Conservation (phyloP, 2,888 invertebrate genomes). For the Hydraecia micacea region DNA sequence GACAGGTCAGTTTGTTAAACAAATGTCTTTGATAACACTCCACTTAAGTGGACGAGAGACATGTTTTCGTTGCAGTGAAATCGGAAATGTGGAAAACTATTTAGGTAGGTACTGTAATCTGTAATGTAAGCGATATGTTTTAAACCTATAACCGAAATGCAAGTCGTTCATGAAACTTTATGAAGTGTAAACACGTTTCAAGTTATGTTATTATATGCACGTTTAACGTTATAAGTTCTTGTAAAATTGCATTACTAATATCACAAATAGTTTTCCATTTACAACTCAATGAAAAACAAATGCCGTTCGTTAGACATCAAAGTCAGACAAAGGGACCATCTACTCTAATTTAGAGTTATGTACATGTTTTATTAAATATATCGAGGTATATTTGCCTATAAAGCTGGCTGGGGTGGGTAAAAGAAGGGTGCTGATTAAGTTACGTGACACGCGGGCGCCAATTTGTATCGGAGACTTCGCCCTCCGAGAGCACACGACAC, state of each 20-base stretch:
- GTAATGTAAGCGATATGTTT: constrained; percentile 15
- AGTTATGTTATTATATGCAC: constrained; percentile 12
- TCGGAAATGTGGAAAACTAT: constrained; percentile 20
- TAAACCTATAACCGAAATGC: constrained; percentile 44
- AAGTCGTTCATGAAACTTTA: constrained; percentile 46
- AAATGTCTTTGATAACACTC: constrained; percentile 21
- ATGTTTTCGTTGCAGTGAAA: not conserved
- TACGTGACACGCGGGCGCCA: constrained; percentile 88
- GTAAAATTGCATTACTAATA: constrained; percentile 19
- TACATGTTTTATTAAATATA: constrained; percentile 61
- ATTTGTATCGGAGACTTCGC: constrained; percentile 83
- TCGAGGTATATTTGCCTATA: constrained; percentile 66
- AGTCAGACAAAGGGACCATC: constrained; percentile 21
- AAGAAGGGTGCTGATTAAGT: constrained; percentile 85
- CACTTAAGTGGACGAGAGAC: not conserved
- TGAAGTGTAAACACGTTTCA: constrained; percentile 54
- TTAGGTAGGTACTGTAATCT: constrained; percentile 11
- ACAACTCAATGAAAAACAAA: constrained; percentile 24
- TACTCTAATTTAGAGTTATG: constrained; percentile 38
- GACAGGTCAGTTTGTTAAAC: constrained; percentile 47
- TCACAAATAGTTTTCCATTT: constrained; percentile 22
- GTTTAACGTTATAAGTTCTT: constrained; percentile 40
- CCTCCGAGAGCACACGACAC: constrained; percentile 71
- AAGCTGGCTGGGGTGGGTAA: constrained; percentile 69
- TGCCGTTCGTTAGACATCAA: constrained; percentile 41